Base-by-base conservation (phyloP, 53 echinoderm and acorn worm species). In the Luidia sarsii region DNA sequence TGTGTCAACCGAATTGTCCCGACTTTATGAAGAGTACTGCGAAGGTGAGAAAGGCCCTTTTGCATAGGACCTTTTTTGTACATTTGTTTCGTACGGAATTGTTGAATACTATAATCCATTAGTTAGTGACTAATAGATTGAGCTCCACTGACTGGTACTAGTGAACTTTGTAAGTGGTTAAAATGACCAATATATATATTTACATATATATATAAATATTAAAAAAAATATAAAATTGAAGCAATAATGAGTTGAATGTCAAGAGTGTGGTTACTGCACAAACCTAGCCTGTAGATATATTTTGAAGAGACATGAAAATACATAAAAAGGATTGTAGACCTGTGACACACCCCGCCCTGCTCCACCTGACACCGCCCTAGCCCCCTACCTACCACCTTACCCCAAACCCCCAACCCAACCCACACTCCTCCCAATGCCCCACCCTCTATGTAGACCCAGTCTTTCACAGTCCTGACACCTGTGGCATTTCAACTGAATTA, bases 221-320 rank as follows among this genome's bases (percentile, higher is more conserved):
- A 77, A 37, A 61, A 52, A 52, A 52, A 10, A 43, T 38, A 77
- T 32, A 61, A 77, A 77, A 36, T 61, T 61, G 61, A 46, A 77
- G 77, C 77, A 77, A 77, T 77, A 77, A 77, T 77, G 60, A 60
- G 43, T 37, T 77, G 60, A 61, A 60, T 46, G 55, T 61, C 43
- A 77, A 18, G 61, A 77, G 77, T 61, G 77, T 77, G 77, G 48
- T 77, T 18, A 16, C 30, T 45, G 45, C 55, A 38, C 7, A 45
- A 31, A 69, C 18, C 57, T 27, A 38, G 75, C 37, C 22, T 75
- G 77, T 77, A 60, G 77, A 77, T 77, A 77, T 43, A 23, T 61
- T 38, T 61, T 43, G 30, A 77, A 41, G 4, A 11, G 30, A 27
- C 46, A 29, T 43, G 45, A 35, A 67, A 25, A 45, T 36, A 45